Evolutionary conservation across 2,113 vertebrate genomes (phyloP).

Genomic region (Myanophis thanlyinensis): DNA sequence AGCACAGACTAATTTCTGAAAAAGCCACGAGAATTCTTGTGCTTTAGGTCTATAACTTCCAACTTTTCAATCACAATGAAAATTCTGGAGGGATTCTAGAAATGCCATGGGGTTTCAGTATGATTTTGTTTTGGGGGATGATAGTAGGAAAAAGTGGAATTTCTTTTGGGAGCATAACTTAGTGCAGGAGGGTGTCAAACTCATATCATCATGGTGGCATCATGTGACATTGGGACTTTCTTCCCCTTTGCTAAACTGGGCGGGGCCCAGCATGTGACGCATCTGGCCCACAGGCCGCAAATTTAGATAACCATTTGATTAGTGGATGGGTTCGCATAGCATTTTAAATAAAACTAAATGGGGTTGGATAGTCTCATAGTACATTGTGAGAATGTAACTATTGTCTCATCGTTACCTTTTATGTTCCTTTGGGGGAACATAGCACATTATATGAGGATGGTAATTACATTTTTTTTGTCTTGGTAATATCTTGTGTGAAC

Average conservation of each 20-base stretch:
- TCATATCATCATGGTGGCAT: no score
- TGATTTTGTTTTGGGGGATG: not conserved
- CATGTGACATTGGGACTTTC: no score
- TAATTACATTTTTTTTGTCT: not conserved
- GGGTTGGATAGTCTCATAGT: not conserved
- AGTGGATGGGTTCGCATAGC: not conserved
- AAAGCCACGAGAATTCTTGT: not conserved
- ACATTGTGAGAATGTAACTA: not conserved
- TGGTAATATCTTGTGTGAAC: not conserved
- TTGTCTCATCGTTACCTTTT: not conserved
- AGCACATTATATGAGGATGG: not conserved
- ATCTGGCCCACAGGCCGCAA: no score
- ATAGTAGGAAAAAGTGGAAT: not conserved
- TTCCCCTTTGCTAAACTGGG: no score
- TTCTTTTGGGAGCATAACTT: not conserved
- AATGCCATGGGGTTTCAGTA: not conserved
- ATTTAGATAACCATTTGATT: no score
- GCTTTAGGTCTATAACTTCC: not conserved
- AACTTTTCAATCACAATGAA: not conserved
- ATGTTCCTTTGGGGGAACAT: not conserved
- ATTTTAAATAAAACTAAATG: not conserved
- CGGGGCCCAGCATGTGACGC: no score
- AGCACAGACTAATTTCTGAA: not conserved
- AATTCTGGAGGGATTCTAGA: not conserved
- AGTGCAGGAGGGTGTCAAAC: no score